Conservation (phyloP, 2,888 invertebrate genomes). For the Melolontha melolontha region DNA sequence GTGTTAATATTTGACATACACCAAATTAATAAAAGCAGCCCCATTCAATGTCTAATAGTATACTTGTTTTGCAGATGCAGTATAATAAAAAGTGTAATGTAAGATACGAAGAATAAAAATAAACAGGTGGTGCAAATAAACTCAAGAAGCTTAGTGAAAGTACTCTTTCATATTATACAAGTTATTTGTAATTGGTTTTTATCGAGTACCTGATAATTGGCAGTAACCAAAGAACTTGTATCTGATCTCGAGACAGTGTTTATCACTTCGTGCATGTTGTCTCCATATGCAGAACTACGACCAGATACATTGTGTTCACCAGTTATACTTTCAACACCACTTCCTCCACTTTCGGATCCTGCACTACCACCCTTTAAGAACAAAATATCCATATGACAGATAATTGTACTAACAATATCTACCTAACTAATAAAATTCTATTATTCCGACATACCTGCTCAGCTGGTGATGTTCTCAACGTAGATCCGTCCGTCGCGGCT, state of each 20-base stretch:
- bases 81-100: too few relatives aligned
- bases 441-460: slow-evolving; percentile 70
- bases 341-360: slow-evolving; percentile 91
- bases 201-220: slow-evolving; percentile 63
- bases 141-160: slow-evolving; percentile 24
- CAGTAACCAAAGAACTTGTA: slow-evolving; percentile 68
- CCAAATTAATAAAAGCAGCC: too few relatives aligned
- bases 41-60: too few relatives aligned
- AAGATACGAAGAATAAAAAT: slow-evolving; percentile 2
- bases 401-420: not conserved
- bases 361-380: slow-evolving; percentile 63
- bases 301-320: slow-evolving; percentile 90
- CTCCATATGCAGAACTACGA: slow-evolving; percentile 91
- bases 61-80: too few relatives aligned
- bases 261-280: slow-evolving; percentile 71
- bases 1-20: too few relatives aligned
- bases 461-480: slow-evolving; percentile 86
- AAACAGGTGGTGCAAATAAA: slow-evolving; percentile 7
- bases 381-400: slow-evolving; percentile 15
- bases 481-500: slow-evolving; percentile 94
- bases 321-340: slow-evolving; percentile 91
- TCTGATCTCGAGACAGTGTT: slow-evolving; percentile 69
- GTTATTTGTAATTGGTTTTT: not conserved
- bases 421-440: not conserved
- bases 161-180: slow-evolving; percentile 42